phyloP scores from a whole-genome alignment of 2,113 vertebrate species.

The Ctenomys sociabilis region DNA sequence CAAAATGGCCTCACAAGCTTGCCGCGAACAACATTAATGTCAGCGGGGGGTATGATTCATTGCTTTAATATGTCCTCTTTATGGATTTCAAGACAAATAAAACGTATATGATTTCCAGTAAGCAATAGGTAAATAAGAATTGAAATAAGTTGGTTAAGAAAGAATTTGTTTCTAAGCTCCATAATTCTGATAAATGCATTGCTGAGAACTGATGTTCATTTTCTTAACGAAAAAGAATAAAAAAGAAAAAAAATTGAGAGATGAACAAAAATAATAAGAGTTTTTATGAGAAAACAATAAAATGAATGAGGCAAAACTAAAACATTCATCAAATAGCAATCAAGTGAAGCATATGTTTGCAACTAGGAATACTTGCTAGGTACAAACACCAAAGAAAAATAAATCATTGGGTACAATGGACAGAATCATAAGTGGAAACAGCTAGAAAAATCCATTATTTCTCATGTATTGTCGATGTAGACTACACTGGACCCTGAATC shows the following conservation, averaged over 20 bases:
- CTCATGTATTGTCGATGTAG: not conserved
- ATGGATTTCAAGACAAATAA: slow-evolving; percentile 77
- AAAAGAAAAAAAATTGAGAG: not conserved
- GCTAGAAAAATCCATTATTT: not conserved
- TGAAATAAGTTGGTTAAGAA: slow-evolving; percentile 70
- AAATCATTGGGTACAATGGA: not conserved
- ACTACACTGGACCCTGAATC: not conserved
- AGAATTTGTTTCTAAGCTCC: slow-evolving; percentile 17
- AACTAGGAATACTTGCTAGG: not conserved
- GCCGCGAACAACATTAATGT: slow-evolving; percentile 71
- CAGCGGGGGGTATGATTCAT: slow-evolving; percentile 74
- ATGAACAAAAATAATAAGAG: slow-evolving; percentile 38
- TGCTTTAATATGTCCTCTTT: slow-evolving; percentile 76
- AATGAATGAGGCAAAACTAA: not conserved
- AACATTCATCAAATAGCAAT: slow-evolving; percentile 1
- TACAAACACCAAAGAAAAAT: not conserved
- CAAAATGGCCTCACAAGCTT: slow-evolving; percentile 65
- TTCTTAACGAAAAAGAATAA: not conserved
- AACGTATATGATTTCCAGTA: slow-evolving; percentile 67
- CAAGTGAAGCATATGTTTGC: not conserved
- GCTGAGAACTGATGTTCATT: not conserved
- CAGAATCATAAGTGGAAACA: not conserved
- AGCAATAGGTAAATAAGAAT: slow-evolving; percentile 71
- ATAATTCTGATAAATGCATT: slow-evolving; percentile 30
- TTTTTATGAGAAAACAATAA: not conserved